Evolutionary conservation across 2,113 vertebrate genomes (phyloP).

Genomic region (Oxyruncus cristatus): DNA sequence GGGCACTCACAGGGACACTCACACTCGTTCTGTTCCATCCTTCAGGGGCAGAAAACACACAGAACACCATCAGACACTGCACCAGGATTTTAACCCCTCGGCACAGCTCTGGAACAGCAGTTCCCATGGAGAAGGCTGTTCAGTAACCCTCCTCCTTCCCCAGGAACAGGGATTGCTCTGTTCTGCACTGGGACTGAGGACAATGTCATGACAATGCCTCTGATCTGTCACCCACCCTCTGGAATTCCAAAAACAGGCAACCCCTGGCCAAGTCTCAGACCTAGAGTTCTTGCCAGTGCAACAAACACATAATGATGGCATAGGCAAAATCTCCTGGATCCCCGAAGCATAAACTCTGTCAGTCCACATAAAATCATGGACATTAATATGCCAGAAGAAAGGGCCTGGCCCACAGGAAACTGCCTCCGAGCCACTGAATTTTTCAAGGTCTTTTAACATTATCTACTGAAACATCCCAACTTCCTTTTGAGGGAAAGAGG

Average conservation of each 20-base stretch:
- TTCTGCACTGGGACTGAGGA: neutral
- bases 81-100: rapidly evolving
- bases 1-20: constrained; percentile 99
- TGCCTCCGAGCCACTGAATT: neutral
- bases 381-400: neutral
- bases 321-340: neutral
- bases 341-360: rapidly evolving
- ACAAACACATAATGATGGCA: neutral
- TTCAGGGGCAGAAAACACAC: constrained; percentile 31
- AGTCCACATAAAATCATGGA: neutral
- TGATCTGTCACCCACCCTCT: too few species aligned
- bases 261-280: neutral
- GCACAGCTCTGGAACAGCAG: neutral
- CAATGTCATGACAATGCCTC: rapidly evolving
- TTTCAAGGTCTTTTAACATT: neutral
- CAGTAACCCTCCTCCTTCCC: neutral
- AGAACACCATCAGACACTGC: neutral
- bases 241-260: neutral
- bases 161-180: neutral
- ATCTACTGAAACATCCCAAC: neutral
- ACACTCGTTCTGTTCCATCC: constrained; percentile 99
- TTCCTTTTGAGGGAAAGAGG: neutral
- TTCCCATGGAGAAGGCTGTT: neutral
- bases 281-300: neutral
- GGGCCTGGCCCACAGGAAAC: neutral